Conservation (phyloP, 64 coral and sea anemone species). For the Actinia tenebrosa region DNA sequence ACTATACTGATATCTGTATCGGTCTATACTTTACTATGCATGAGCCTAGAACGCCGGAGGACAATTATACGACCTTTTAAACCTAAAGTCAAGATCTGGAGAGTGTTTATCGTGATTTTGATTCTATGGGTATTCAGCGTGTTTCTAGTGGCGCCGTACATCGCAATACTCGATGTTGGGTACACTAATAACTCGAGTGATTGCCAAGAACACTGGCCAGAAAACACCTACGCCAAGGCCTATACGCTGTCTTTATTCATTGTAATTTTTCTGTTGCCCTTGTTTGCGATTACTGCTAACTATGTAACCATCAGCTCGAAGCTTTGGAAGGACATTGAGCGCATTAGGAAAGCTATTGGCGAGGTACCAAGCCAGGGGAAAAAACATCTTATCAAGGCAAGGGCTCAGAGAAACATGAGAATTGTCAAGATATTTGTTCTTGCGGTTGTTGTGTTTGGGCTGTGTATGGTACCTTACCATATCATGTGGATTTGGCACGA, state of each 20-base stretch:
- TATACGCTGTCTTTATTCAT: constrained; percentile 79
- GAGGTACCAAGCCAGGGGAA: constrained; percentile 36
- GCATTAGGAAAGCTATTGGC: constrained; percentile 65
- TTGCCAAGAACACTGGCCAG: constrained; percentile 47
- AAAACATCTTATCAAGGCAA: constrained; percentile 50
- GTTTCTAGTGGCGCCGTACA: constrained; percentile 57
- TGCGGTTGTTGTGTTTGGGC: constrained; percentile 63
- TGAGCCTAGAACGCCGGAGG: constrained; percentile 78
- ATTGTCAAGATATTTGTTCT: constrained; percentile 80
- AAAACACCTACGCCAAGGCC: constrained; percentile 21
- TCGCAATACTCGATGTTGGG: constrained; percentile 39
- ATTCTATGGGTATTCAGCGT: constrained; percentile 56
- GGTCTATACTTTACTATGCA: constrained; percentile 75
- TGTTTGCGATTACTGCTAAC: constrained; percentile 70
- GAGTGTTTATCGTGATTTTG: constrained; percentile 30
- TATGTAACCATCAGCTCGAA: constrained; percentile 89
- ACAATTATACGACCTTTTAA: constrained; percentile 75
- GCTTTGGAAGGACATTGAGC: constrained; percentile 82
- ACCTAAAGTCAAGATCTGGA: constrained; percentile 60
- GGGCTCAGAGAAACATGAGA: constrained; percentile 79
- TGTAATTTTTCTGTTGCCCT: constrained; percentile 54
- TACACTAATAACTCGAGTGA: neutral
- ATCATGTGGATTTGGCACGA: constrained; percentile 91
- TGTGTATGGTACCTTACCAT: constrained; percentile 82
- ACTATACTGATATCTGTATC: constrained; percentile 75